phyloP scores from a whole-genome alignment of 2,113 vertebrate species.

The Cyphomyrus discorhynchus region DNA sequence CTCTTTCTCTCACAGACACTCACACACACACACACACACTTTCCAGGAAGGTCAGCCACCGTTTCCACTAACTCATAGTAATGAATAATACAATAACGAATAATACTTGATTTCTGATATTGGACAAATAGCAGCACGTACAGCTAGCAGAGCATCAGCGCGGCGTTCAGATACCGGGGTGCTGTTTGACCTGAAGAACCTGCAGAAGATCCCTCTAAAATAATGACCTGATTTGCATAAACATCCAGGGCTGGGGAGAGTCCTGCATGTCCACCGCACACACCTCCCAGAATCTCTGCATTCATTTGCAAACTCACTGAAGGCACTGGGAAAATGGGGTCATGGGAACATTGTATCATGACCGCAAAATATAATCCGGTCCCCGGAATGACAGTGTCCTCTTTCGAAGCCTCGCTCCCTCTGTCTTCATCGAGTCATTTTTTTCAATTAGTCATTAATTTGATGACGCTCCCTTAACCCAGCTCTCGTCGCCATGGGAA shows the following conservation, averaged over 20 bases:
- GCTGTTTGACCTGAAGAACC: not conserved
- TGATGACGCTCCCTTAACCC: not conserved
- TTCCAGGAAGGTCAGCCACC: not conserved
- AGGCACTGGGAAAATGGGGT: not conserved
- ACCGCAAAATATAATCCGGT: not conserved
- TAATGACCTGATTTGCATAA: constrained; percentile 6
- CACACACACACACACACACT: not conserved
- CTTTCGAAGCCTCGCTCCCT: not conserved
- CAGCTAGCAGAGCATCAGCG: not conserved
- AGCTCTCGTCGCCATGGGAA: not conserved
- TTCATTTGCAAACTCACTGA: not conserved
- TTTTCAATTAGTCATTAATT: not conserved
- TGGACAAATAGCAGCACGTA: not conserved
- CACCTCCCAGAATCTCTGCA: not conserved
- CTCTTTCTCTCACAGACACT: not conserved
- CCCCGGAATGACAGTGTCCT: not conserved
- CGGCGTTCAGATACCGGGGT: not conserved
- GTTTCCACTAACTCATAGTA: not conserved
- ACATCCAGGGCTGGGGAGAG: not conserved
- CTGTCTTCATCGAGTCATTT: not conserved
- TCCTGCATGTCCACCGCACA: not conserved
- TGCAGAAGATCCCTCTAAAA: not conserved
- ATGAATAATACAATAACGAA: not conserved
- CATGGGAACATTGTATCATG: not conserved
- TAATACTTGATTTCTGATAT: not conserved